Conservation (phyloP, 2,113 vertebrate genomes). For the Malurus elegans region DNA sequence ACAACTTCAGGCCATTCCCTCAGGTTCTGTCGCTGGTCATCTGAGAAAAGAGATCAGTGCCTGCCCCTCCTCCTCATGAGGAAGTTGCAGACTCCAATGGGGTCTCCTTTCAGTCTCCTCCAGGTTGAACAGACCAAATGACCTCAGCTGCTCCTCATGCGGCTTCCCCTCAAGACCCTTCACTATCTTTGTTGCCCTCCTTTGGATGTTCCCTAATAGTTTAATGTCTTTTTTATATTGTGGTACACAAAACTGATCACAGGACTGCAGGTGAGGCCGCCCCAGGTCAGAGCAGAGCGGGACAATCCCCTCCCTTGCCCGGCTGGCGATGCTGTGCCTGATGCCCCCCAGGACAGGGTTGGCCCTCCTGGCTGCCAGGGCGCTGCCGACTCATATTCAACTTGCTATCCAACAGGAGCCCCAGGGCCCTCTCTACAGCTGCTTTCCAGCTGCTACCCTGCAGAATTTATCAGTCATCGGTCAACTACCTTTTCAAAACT, state of each 20-base stretch:
- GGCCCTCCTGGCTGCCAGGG: not conserved
- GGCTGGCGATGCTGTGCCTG: rapidly evolving
- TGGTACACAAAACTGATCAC: rapidly evolving
- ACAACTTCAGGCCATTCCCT: not conserved
- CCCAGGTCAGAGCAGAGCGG: rapidly evolving
- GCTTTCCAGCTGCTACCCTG: not conserved
- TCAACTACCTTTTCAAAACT: not conserved
- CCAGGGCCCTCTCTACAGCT: rapidly evolving
- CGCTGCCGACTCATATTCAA: rapidly evolving
- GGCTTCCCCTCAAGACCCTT: rapidly evolving
- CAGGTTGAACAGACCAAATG: not conserved
- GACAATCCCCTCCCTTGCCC: not conserved
- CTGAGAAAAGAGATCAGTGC: not conserved
- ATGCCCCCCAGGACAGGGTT: rapidly evolving
- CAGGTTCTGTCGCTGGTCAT: rapidly evolving
- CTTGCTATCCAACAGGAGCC: rapidly evolving
- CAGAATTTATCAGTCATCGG: not conserved
- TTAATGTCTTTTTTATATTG: not conserved
- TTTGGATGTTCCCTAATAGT: rapidly evolving
- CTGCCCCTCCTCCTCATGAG: not conserved
- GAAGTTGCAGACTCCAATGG: not conserved
- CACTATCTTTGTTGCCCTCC: rapidly evolving
- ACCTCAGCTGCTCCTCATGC: rapidly evolving
- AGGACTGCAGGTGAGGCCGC: rapidly evolving
- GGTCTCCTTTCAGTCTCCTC: not conserved